Conservation (phyloP, 1,140 invertebrate genomes). For the Nylanderia fulva region DNA sequence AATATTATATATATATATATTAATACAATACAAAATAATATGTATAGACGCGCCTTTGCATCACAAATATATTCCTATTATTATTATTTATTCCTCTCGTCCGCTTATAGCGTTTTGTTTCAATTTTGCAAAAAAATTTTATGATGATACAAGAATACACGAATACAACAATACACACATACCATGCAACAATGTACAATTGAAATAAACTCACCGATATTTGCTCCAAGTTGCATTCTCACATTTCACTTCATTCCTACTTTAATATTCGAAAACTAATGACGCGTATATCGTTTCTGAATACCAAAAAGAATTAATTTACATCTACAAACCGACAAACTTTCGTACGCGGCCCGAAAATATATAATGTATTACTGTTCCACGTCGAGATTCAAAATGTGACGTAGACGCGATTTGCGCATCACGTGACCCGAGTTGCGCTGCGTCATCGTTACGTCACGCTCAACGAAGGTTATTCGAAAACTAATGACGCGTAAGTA, state of each 20-base stretch:
- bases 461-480: conserved; percentile 53
- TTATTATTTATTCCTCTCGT: neutral
- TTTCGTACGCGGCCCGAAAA: neutral
- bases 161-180: neutral
- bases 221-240: neutral
- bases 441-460: conserved; percentile 64
- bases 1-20: neutral
- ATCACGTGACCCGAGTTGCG: conserved; percentile 33
- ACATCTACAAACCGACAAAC: neutral
- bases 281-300: neutral
- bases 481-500: neutral
- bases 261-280: neutral
- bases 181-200: neutral
- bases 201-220: conserved; percentile 4
- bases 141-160: no score
- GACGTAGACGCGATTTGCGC: neutral
- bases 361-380: no score
- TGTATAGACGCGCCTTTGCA: neutral
- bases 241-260: neutral
- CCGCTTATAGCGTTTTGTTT: neutral
- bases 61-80: neutral
- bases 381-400: no score
- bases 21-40: neutral
- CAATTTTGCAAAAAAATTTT: neutral
- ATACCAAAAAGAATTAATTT: neutral